Conservation (phyloP, 2,113 vertebrate genomes). For the Ia io region DNA sequence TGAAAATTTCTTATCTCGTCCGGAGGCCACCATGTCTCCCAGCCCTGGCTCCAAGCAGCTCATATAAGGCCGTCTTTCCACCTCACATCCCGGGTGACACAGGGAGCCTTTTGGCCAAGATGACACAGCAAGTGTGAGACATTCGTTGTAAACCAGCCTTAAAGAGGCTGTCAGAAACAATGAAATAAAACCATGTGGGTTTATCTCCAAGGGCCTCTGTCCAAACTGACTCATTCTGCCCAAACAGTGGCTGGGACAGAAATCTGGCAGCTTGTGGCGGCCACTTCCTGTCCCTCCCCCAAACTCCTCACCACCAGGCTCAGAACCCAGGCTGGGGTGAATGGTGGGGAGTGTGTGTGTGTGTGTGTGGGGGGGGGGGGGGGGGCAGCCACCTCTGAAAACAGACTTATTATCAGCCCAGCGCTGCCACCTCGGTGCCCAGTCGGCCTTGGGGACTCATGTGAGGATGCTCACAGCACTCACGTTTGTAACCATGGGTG, state of each 20-base stretch:
- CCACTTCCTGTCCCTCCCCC: neutral
- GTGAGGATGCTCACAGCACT: neutral
- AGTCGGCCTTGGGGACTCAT: neutral
- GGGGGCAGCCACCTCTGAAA: neutral
- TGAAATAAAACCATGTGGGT: neutral
- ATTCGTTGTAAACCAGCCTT: neutral
- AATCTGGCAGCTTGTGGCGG: accelerated
- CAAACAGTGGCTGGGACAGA: neutral
- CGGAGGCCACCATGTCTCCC: neutral
- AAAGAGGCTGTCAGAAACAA: neutral
- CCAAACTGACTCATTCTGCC: neutral
- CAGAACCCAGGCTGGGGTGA: neutral
- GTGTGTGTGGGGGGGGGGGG: neutral
- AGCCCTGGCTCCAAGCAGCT: neutral
- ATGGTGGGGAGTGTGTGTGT: neutral
- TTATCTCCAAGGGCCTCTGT: neutral
- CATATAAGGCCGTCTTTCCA: neutral
- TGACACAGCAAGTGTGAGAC: neutral
- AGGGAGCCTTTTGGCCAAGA: neutral
- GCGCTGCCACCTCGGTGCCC: neutral
- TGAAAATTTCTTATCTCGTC: neutral
- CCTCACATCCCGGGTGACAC: neutral
- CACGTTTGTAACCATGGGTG: neutral
- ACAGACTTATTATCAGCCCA: neutral
- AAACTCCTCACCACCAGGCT: neutral